phyloP scores from a whole-genome alignment of 2,888 invertebrate genomes.

The Chesias legatella region DNA sequence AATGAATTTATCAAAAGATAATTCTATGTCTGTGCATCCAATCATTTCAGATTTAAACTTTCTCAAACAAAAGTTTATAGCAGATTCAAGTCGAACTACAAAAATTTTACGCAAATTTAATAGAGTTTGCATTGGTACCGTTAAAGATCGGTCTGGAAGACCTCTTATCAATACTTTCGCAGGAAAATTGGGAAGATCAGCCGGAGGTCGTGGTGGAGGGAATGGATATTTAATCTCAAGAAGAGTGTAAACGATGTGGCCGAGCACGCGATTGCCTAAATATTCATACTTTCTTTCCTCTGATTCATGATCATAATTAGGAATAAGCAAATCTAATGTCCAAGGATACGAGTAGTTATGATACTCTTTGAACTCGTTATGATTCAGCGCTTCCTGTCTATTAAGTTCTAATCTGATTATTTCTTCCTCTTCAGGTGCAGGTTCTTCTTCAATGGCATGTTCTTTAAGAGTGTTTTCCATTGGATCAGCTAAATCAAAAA shows the following conservation, averaged over 20 bases:
- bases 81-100: conserved; percentile 68
- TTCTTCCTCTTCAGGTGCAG: conserved; percentile 56
- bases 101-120: conserved; percentile 60
- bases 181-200: conserved; percentile 57
- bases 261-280: conserved; percentile 67
- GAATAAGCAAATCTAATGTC: conserved; percentile 66
- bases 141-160: conserved; percentile 60
- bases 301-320: conserved; percentile 60
- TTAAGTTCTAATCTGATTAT: conserved; percentile 69
- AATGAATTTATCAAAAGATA: conserved; percentile 60
- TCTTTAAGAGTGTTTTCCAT: conserved; percentile 60
- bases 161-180: conserved; percentile 65
- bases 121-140: conserved; percentile 60
- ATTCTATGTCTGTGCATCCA: conserved; percentile 71
- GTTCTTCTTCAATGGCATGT: conserved; percentile 43
- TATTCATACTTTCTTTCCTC: conserved; percentile 67
- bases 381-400: conserved; percentile 76
- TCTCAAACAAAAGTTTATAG: conserved; percentile 80
- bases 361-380: conserved; percentile 80
- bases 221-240: conserved; percentile 71
- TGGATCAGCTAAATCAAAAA: conserved; percentile 71
- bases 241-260: conserved; percentile 76
- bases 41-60: conserved; percentile 76
- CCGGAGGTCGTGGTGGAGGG: conserved; percentile 50
- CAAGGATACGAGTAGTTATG: conserved; percentile 75